Evolutionary conservation across 2,888 invertebrate genomes (phyloP), one percentile per base, ranked within the genome.

Genomic region (Melanostoma scalare): DNA sequence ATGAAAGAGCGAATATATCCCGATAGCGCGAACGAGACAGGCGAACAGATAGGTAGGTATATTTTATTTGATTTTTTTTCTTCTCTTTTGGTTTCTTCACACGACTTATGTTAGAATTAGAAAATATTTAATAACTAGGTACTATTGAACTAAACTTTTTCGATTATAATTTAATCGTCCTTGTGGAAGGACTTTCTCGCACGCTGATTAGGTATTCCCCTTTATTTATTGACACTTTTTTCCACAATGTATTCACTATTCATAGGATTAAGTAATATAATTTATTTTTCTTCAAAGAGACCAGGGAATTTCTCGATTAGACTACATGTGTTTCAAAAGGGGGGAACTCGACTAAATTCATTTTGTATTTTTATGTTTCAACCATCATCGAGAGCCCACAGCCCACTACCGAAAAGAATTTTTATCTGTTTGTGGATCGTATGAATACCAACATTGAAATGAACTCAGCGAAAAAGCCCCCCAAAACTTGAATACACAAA

Each of bases 301-400:
- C 33, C 53, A n/a, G 60, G 56, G 61, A 35, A 6, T 60, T 31
- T 63, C 20, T 46, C 48, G 61, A 69, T 46, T 53, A 69, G 78
- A 63, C 38, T 79, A 84, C 84, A 74, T 82, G 74, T 71, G 53
- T 84, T 79, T 69, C 48, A 78, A 78, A 84, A 79, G 78, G 78
- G 84, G 84, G 78, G 74, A 84, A 71, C 58, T 78, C 78, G 61
- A 84, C 84, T 84, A 67, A 80, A 74, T 84, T 84, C 78, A 75
- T 84, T 78, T 68, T 40, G 53, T 74, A 56, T 55, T 73, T 81
- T 82, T 82, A 71, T 79, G 78, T 84, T 71, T 58, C 74, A 55
- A 33, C 44, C 69, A 75, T 68, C 50, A 20, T 20, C 20, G 20
- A 20, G 20, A 20, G 20, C 20, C 20, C 20, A 20, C 36, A 53